phyloP scores from a whole-genome alignment of 2,797 vertebrate species.

The Amniataba percoides region DNA sequence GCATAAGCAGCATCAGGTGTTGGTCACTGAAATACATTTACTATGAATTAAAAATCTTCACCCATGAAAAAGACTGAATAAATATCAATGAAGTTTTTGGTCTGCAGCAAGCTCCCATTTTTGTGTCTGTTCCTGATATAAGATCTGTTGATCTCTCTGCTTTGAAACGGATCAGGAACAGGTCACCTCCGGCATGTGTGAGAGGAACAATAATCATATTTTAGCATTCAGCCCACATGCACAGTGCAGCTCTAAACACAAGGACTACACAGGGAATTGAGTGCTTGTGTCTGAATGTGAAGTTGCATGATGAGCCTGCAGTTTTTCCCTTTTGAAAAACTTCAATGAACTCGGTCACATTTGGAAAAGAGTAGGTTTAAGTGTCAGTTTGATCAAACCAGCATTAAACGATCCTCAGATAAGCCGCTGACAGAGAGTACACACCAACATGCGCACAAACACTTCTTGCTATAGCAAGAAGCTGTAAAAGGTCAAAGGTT shows the following conservation, averaged over 20 bases:
- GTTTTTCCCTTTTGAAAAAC: not conserved
- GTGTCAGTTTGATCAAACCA: not conserved
- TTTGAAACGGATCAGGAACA: not conserved
- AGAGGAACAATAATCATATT: conserved; percentile 10
- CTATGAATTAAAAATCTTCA: too few species aligned
- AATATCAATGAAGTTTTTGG: not conserved
- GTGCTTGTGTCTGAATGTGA: not conserved
- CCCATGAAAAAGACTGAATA: not conserved
- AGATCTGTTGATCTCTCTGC: not conserved
- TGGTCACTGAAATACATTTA: not conserved
- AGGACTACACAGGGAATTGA: conserved; percentile 1
- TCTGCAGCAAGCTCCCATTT: not conserved
- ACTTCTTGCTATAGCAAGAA: not conserved
- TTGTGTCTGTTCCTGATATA: not conserved
- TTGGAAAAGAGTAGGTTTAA: not conserved
- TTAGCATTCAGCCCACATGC: conserved; percentile 20
- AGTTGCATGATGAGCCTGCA: not conserved
- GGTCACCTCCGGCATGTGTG: conserved; percentile 3
- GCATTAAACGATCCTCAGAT: not conserved
- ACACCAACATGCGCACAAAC: not conserved
- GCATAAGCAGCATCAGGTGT: not conserved
- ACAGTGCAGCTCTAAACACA: not conserved
- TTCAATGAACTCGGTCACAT: not conserved
- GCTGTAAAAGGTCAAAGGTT: conserved; percentile 29
- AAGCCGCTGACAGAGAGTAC: not conserved